Percentiles rank a stretch among this genome's conserved stretches.
These are phyloP conservation scores for Beroe ovata DNA, from an alignment of 37 sponge, comb jelly and placozoan species.

Conservation along the genomic window DNA sequence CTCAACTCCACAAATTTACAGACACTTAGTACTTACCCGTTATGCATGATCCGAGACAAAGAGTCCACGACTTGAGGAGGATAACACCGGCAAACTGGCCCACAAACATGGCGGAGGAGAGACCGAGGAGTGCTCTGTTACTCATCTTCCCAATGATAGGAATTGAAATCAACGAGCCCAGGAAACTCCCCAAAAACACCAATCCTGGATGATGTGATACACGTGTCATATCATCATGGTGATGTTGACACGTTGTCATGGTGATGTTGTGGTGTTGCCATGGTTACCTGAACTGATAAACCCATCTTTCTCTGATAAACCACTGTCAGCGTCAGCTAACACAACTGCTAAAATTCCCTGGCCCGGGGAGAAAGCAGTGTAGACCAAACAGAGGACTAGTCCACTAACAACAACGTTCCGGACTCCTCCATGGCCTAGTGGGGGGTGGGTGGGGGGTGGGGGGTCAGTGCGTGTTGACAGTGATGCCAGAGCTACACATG, in stretches of 20 bases:
- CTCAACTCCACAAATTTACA: background rate
- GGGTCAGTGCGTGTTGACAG: too few species aligned
- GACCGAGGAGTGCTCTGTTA: background rate
- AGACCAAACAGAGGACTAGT: constrained; percentile 11
- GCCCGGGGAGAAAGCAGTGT: constrained; percentile 43
- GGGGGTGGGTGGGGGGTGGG: too few species aligned
- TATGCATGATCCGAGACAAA: constrained; percentile 42
- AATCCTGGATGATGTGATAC: background rate
- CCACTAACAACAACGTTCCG: constrained; percentile 52
- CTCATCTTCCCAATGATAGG: background rate
- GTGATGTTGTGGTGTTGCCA: too few species aligned
- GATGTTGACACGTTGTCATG: too few species aligned
- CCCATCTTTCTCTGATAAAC: background rate
- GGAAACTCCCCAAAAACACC: background rate
- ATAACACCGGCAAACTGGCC: constrained; percentile 20
- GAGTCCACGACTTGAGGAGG: background rate
- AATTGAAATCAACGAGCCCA: background rate
- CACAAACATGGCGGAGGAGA: background rate
- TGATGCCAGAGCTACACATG: too few species aligned
- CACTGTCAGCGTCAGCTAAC: background rate
- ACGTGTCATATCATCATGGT: too few species aligned
- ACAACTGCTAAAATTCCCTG: constrained; percentile 12
- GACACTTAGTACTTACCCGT: constrained; percentile 1
- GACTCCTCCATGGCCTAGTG: too few species aligned
- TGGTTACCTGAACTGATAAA: background rate